These are phyloP conservation scores for Alcedo quadribrachys DNA, from an alignment of 2,797 vertebrate genomes.

Conservation along the genomic window DNA sequence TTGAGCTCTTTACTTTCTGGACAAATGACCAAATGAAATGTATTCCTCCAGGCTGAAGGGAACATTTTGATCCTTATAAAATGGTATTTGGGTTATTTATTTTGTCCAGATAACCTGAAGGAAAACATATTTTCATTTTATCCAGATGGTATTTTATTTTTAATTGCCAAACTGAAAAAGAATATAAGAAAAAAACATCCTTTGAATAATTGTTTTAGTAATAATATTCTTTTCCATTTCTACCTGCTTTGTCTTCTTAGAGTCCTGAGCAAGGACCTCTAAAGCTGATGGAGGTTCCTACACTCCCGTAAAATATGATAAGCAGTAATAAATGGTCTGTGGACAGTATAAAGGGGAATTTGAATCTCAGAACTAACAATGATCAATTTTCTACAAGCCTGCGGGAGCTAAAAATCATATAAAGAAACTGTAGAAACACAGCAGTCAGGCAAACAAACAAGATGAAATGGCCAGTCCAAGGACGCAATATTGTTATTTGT, in stretches of 20 bases:
- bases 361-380: slow-evolving; percentile 58
- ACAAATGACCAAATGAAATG: neutral
- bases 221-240: neutral
- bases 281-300: neutral
- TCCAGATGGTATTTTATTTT: neutral
- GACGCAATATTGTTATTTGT: slow-evolving; percentile 64
- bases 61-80: neutral
- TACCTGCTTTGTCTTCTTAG: neutral
- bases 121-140: neutral
- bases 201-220: neutral
- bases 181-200: neutral
- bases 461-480: slow-evolving; percentile 35
- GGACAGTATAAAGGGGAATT: slow-evolving; percentile 41
- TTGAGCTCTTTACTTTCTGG: neutral
- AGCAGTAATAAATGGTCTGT: neutral
- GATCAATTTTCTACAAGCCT: slow-evolving; percentile 57
- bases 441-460: slow-evolving; percentile 32
- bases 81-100: neutral
- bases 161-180: neutral
- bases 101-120: neutral
- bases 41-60: neutral
- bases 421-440: neutral
- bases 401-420: slow-evolving; percentile 36
- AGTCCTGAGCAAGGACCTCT: neutral
- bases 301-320: slow-evolving; percentile 16